Evolutionary conservation across 2,113 vertebrate species (phyloP).

Genomic region (Entelurus aequoreus): DNA sequence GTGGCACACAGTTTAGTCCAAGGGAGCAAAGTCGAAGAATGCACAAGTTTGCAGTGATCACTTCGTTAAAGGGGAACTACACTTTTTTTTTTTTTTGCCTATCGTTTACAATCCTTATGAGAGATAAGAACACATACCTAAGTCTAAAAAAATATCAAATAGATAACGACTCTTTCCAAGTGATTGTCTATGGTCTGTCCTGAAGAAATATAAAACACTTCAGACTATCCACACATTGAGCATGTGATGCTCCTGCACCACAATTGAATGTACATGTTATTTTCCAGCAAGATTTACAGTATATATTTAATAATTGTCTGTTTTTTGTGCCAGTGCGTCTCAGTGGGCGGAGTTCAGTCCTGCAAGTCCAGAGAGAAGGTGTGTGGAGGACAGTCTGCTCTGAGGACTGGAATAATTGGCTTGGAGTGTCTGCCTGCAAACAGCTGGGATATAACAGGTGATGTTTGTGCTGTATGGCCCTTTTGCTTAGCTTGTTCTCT

Average conservation of each 20-base stretch:
- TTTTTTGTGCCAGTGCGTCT: constrained; percentile 61
- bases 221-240: not conserved
- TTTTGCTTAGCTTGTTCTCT: not conserved
- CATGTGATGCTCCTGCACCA: not conserved
- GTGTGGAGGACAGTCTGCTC: constrained; percentile 72
- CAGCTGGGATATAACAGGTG: constrained; percentile 75
- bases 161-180: no score
- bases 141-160: no score
- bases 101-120: no score
- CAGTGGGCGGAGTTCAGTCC: constrained; percentile 67
- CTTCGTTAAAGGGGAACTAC: no score
- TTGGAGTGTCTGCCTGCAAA: constrained; percentile 65
- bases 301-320: not conserved
- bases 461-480: not conserved
- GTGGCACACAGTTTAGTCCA: no score
- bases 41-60: no score
- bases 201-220: no score
- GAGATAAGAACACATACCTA: no score
- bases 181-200: no score
- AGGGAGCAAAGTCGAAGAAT: no score
- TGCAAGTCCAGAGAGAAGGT: constrained; percentile 67
- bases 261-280: not conserved
- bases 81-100: no score
- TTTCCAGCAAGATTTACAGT: not conserved
- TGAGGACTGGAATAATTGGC: constrained; percentile 64